Base-by-base conservation (phyloP, 1,140 invertebrate species). In the Heliconius himera region DNA sequence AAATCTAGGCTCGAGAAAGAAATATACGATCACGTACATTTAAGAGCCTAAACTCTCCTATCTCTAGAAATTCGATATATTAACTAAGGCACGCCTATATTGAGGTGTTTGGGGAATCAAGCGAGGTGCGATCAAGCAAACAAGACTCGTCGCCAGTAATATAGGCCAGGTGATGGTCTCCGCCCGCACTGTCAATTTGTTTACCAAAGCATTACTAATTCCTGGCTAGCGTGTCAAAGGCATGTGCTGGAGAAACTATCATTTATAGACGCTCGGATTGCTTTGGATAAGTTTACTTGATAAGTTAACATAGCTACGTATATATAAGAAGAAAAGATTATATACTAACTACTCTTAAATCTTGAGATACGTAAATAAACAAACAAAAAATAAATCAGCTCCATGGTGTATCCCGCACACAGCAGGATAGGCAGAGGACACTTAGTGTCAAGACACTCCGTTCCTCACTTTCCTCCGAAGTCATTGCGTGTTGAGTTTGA, bases 161-260 rank as follows among this genome's bases (percentile, higher is more conserved):
- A 70, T 46, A 46, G 41, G 4, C 41, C 36, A 26, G 77, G 26
- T 16, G 41, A 36, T 29, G 60, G 74, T 29, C 26, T 38, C 20
- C 4, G 71, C 54, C 51, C 26, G 38, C 66, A 70, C 36, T 74
- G 72, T 78, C 72, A 78, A 73, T 78, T 70, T 70, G 51, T 54
- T 70, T 74, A 78, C 73, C 77, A 78, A 78, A 78, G 77, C 72
- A 29, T 78, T 70, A 76, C 74, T 76, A 76, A 76, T 76, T 76
- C 60, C 16, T 33, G 16, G 22, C 33, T 49, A 76, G 36, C 74
- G 60, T 76, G 74, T 49, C 74, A 76, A 75, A 76, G 60, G 38
- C 60, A 29, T 70, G 22, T 66, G 41, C 49, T 70, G 38, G 22
- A 76, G n/a, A 76, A 70, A 33, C 60, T 75, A 76, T 70, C 4